Percentiles rank a stretch among this genome's conserved stretches.
Evolutionary conservation across 1,140 invertebrate species (phyloP).

Genomic region (Delia radicum): DNA sequence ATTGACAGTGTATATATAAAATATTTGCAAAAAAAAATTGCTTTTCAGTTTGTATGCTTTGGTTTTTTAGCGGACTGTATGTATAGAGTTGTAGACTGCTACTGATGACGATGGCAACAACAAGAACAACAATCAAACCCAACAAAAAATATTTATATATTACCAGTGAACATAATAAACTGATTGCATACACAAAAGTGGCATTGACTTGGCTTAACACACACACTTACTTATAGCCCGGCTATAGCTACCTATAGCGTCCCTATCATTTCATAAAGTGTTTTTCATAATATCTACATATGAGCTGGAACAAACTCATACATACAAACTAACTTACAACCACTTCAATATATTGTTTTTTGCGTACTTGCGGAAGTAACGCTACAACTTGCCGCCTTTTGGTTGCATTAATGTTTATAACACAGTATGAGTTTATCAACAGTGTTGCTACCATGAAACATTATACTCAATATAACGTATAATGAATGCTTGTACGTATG

Average conservation of each 20-base stretch:
- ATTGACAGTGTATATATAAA: too few species aligned
- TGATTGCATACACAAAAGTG: slow-evolving; percentile 29
- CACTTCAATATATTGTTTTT: background rate
- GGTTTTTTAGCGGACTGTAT: too few species aligned
- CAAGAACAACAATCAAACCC: background rate
- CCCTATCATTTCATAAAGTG: background rate
- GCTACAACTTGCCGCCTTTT: slow-evolving; percentile 11
- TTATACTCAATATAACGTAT: background rate
- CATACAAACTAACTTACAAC: background rate
- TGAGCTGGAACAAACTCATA: background rate
- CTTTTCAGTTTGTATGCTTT: too few species aligned
- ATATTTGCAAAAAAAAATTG: too few species aligned
- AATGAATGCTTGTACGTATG: background rate
- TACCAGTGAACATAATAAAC: slow-evolving; percentile 27
- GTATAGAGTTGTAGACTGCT: background rate
- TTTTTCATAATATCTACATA: background rate
- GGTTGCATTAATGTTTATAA: background rate
- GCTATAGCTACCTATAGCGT: background rate
- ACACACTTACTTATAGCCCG: background rate
- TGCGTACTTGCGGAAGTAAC: slow-evolving; percentile 20
- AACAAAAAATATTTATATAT: background rate
- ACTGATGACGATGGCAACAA: background rate
- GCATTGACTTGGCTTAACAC: slow-evolving; percentile 12
- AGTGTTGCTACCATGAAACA: background rate
- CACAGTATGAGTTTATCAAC: background rate